phyloP scores from a whole-genome alignment of 2,113 vertebrate genomes.

The Bucco capensis region DNA sequence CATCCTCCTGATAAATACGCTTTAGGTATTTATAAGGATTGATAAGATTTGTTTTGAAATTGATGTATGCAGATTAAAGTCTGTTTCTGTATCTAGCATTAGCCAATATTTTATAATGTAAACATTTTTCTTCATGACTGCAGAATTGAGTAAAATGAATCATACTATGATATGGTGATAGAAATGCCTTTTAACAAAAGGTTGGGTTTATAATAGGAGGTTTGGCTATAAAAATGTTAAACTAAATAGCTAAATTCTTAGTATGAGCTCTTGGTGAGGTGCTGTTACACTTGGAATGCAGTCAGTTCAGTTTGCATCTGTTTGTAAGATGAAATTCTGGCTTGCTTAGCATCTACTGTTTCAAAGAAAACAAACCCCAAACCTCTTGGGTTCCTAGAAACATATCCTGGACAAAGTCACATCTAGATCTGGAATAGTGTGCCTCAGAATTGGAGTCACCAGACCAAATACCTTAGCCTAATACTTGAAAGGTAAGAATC shows the following conservation, averaged over 20 bases:
- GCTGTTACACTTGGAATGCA: not conserved
- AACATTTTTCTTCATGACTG: not conserved
- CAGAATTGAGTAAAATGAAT: not conserved
- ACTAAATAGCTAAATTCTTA: not conserved
- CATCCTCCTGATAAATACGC: no score
- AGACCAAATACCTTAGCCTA: not conserved
- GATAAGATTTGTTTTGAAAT: conserved; percentile 3
- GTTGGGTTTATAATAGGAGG: not conserved
- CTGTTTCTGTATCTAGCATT: not conserved
- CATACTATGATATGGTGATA: not conserved
- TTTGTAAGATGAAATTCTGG: not conserved
- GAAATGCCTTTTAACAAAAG: not conserved
- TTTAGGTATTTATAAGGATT: no score
- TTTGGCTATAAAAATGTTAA: not conserved
- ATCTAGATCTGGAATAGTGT: not conserved
- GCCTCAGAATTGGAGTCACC: not conserved
- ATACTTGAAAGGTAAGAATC: not conserved
- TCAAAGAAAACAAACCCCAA: not conserved
- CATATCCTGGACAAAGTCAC: not conserved
- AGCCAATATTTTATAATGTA: not conserved
- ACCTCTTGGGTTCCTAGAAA: not conserved
- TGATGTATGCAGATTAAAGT: not conserved
- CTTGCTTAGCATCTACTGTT: not conserved
- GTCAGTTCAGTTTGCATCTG: not conserved
- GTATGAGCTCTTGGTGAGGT: not conserved